Evolutionary conservation across 2,113 vertebrate genomes (phyloP).

Genomic region (Hipposideros armiger): DNA sequence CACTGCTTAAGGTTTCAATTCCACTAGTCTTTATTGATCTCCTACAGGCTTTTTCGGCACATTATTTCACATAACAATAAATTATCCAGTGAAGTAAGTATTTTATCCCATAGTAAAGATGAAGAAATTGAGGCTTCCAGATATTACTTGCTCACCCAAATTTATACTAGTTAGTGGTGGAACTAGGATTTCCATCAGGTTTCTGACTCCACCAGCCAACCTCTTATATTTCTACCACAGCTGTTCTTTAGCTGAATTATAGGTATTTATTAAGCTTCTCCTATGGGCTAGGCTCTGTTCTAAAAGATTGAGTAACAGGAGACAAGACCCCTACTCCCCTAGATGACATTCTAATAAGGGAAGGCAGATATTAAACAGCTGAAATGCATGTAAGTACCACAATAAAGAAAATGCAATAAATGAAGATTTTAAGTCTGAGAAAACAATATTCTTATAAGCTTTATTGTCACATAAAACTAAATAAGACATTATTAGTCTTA

Average conservation of each 20-base stretch:
- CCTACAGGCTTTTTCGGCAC: not conserved
- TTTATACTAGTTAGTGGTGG: not conserved
- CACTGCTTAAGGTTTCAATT: not conserved
- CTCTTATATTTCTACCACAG: not conserved
- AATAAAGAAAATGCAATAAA: not conserved
- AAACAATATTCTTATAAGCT: not conserved
- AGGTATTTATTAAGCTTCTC: not conserved
- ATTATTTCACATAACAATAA: not conserved
- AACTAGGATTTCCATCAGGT: not conserved
- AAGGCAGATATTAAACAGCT: not conserved
- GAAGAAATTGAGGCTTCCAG: not conserved
- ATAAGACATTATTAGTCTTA: not conserved
- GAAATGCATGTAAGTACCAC: not conserved
- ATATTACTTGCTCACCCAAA: not conserved
- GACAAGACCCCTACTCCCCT: not conserved
- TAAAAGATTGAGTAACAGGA: not conserved
- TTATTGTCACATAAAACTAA: not conserved
- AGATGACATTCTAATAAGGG: not conserved
- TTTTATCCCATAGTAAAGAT: slow-evolving; percentile 16
- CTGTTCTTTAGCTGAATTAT: not conserved
- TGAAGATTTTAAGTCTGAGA: not conserved
- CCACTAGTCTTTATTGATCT: not conserved
- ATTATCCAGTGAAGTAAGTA: not conserved
- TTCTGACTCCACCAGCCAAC: not conserved
- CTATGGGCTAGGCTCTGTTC: not conserved